Conservation (phyloP, 2,888 invertebrate species). For the Smittia sp. region DNA sequence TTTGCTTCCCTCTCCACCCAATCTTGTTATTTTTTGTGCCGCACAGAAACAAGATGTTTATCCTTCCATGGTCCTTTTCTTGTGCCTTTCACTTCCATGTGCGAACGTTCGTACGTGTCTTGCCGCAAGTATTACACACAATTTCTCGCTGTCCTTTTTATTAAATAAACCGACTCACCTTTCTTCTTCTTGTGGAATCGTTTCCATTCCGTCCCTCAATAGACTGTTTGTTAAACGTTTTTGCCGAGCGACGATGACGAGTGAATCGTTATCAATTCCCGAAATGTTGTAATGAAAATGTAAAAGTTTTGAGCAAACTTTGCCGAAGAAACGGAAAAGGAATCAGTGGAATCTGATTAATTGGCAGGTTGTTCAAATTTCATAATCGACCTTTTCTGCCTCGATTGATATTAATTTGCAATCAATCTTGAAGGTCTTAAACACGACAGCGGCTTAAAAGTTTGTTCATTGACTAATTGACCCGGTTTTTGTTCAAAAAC, state of each 20-base stretch:
- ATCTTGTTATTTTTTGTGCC: background rate
- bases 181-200: no score
- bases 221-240: no score
- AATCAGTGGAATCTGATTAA: conserved; percentile 27
- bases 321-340: background rate
- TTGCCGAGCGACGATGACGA: no score
- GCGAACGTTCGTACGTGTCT: conserved; percentile 1
- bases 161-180: no score
- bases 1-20: background rate
- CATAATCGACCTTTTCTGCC: conserved; percentile 17
- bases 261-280: no score
- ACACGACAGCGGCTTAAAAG: no score
- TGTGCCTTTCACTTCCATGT: background rate
- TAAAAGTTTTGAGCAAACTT: background rate
- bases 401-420: background rate
- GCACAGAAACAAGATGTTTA: background rate
- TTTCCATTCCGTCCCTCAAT: no score
- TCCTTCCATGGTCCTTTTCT: background rate
- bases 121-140: background rate
- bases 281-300: no score
- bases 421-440: no score
- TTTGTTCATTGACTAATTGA: no score
- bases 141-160: no score
- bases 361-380: conserved; percentile 27
- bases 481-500: no score